Base-by-base conservation (phyloP, 2,113 vertebrate genomes). In the Poecilia latipinna region DNA sequence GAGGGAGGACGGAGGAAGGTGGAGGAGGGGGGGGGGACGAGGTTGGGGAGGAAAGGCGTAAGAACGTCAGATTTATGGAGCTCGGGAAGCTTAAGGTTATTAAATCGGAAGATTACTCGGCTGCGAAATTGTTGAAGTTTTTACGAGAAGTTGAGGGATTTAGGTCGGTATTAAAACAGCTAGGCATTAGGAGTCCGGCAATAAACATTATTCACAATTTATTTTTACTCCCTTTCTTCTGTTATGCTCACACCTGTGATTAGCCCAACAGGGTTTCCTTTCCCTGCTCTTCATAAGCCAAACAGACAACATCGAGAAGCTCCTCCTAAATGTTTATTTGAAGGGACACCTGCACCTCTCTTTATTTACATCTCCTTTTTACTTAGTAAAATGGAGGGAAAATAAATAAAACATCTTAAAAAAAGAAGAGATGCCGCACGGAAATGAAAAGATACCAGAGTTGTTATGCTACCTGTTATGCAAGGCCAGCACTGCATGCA, bases 101-200 rank as follows among this genome's bases (percentile, higher is more conserved):
- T 95, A 95, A 94, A 95, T 95, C 93, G 93, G 91, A 94, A 95
- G 94, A 95, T 95, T 95, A 95, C 94, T 95, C 93, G 87, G 93
- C 94, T 95, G 94, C 93, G 93, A 95, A 95, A 95, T 95, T 95
- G 93, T 95, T 92, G 86, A 93, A 94, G 93, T 92, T 94, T 94
- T 93, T 94, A 93, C 73, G 87, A 85, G 92, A 95, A 95, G 92
- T 94, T 95, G 93, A 93, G 91, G 93, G 93, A 94, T 94, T 95
- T 95, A 93, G 90, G 80, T 88, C 79, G 72, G 92, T 89, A 93
- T 93, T 94, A 94, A 94, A 94, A 92, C 89, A 89, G 91, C 84
- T 75, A 79, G 86, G 91, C 90, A 92, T 94, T 94, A 92, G 77
- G 72, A 90, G 79, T 78, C 75, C 88, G 68, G 86, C 79, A 87